phyloP scores from a whole-genome alignment of 2,888 invertebrate species.

The Drosophila colorata region DNA sequence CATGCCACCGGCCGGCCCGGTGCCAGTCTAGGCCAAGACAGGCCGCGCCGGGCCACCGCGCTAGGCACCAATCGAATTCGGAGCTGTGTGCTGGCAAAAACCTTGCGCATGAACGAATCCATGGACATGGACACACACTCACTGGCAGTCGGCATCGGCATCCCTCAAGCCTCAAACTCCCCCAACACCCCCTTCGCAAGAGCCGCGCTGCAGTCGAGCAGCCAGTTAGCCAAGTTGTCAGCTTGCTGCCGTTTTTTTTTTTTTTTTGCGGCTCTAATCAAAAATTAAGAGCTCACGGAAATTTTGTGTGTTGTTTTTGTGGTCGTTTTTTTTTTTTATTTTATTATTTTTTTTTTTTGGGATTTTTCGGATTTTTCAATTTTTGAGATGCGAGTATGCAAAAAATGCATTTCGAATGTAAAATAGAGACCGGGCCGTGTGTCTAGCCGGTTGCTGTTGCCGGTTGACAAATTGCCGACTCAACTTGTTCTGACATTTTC shows the following conservation, averaged over 20 bases:
- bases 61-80: slow-evolving; percentile 40
- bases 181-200: not conserved
- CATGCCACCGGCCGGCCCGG: slow-evolving; percentile 26
- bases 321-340: slow-evolving; percentile 11
- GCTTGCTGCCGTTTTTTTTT: slow-evolving; percentile 10
- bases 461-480: slow-evolving; percentile 77
- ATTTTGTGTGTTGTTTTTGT: slow-evolving; percentile 38
- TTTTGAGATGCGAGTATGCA: slow-evolving; percentile 57
- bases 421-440: slow-evolving; percentile 56
- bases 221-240: slow-evolving; percentile 11
- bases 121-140: slow-evolving; percentile 80
- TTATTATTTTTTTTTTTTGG: slow-evolving; percentile 5
- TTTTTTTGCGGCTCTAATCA: slow-evolving; percentile 10
- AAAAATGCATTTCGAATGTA: slow-evolving; percentile 74
- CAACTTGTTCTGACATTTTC: slow-evolving; percentile 79
- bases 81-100: slow-evolving; percentile 56
- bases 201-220: not conserved
- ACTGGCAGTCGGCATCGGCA: slow-evolving; percentile 25
- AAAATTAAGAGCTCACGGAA: slow-evolving; percentile 63
- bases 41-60: slow-evolving; percentile 11
- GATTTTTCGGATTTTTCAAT: slow-evolving; percentile 29
- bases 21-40: slow-evolving; percentile 40
- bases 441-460: slow-evolving; percentile 68
- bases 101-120: slow-evolving; percentile 85
- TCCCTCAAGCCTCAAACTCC: slow-evolving; percentile 1